These are phyloP conservation scores for Harmothoe impar DNA, from an alignment of 2,888 invertebrate species.

Conservation along the genomic window DNA sequence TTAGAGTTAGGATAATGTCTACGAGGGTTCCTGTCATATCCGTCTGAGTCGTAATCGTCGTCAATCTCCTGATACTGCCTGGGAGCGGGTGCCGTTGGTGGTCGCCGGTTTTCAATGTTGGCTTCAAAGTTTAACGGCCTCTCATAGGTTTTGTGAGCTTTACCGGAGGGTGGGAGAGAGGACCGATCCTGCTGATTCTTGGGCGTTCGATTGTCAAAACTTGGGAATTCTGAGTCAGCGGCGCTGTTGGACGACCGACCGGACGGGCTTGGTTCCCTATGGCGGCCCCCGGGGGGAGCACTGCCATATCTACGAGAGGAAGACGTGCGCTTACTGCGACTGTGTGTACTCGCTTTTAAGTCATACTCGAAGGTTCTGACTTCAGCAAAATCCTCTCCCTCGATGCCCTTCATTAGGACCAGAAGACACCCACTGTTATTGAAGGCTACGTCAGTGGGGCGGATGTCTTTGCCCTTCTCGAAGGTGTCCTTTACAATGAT, in stretches of 20 bases:
- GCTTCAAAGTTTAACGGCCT: slow-evolving; percentile 50
- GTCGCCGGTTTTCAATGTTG: slow-evolving; percentile 25
- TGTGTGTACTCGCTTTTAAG: neutral
- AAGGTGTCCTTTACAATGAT: slow-evolving; percentile 74
- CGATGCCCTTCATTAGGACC: slow-evolving; percentile 50
- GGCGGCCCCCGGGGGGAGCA: slow-evolving; percentile 1
- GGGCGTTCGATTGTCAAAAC: neutral
- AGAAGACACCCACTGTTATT: slow-evolving; percentile 67
- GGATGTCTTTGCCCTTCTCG: slow-evolving; percentile 74
- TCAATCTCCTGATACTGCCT: neutral
- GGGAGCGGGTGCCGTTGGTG: neutral
- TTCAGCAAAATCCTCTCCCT: slow-evolving; percentile 63
- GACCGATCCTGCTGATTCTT: neutral
- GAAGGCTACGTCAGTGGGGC: slow-evolving; percentile 75
- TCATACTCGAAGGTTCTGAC: slow-evolving; percentile 42
- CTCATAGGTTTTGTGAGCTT: neutral
- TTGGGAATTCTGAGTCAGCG: neutral
- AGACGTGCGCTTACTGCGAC: neutral
- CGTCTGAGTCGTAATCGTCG: neutral
- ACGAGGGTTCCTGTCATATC: neutral
- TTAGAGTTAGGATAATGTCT: slow-evolving; percentile 7
- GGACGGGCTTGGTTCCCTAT: neutral
- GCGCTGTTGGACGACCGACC: neutral
- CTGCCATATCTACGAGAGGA: slow-evolving; percentile 2
- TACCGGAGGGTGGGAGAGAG: neutral